phyloP scores from a whole-genome alignment of 2,113 vertebrate species.

The Xiphias gladius region DNA sequence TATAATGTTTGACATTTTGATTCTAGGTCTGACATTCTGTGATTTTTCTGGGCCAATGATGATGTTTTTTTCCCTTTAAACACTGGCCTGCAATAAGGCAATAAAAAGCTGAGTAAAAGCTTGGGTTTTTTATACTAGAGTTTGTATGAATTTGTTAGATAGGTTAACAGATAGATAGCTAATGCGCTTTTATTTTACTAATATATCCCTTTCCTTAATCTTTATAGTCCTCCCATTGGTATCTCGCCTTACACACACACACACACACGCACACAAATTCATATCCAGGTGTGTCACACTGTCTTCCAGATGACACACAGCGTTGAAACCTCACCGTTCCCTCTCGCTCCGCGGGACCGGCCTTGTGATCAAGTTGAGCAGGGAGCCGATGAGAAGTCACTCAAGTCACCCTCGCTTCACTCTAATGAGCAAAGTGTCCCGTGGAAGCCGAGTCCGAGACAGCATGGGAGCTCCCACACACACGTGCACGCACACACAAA shows the following conservation, averaged over 20 bases:
- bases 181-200: slow-evolving; percentile 3
- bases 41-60: slow-evolving; percentile 51
- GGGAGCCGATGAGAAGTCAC: slow-evolving; percentile 72
- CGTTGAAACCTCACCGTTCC: slow-evolving; percentile 51
- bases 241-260: slow-evolving; percentile 9
- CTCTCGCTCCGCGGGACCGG: slow-evolving; percentile 52
- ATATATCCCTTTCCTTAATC: background rate
- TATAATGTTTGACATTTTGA: slow-evolving; percentile 76
- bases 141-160: slow-evolving; percentile 12
- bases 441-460: slow-evolving; percentile 71
- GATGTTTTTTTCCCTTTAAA: background rate
- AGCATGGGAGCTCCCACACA: slow-evolving; percentile 67
- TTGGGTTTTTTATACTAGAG: background rate
- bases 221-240: slow-evolving; percentile 1
- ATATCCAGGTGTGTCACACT: slow-evolving; percentile 31
- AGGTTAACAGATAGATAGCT: background rate
- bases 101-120: background rate
- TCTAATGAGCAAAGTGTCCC: slow-evolving; percentile 86
- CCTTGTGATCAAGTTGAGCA: slow-evolving; percentile 77
- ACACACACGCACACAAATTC: slow-evolving; percentile 16
- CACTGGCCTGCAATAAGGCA: background rate
- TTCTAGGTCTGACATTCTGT: slow-evolving; percentile 69
- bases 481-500: slow-evolving; percentile 28
- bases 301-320: slow-evolving; percentile 19
- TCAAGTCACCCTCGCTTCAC: slow-evolving; percentile 72